Percentiles rank a stretch among this genome's conserved stretches.
Conservation (phyloP, 2,888 invertebrate species). For the Argyra leucocephala region DNA sequence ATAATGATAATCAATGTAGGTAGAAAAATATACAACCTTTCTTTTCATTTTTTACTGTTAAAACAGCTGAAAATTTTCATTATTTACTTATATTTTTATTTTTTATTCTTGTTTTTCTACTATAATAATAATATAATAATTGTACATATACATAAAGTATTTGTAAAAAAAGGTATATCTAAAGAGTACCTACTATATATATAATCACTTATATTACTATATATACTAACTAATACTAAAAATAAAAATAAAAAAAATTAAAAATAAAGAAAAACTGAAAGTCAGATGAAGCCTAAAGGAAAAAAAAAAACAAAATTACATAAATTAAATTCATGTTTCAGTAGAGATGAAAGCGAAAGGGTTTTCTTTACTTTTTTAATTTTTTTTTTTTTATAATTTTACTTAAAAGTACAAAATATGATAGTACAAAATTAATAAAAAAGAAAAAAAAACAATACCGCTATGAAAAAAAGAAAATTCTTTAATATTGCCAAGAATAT, state of each 20-base stretch:
- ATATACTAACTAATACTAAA: not conserved
- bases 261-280: not conserved
- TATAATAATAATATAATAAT: too few species aligned
- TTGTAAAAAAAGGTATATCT: not conserved
- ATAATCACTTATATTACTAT: too few species aligned
- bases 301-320: not conserved
- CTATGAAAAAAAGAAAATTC: too few species aligned
- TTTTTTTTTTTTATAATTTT: not conserved
- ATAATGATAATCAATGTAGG: not conserved
- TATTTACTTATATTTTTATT: not conserved
- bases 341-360: not conserved
- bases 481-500: too few species aligned
- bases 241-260: not conserved
- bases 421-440: too few species aligned
- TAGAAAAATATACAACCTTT: not conserved
- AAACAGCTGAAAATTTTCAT: not conserved
- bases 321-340: constrained; percentile 6
- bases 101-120: too few species aligned
- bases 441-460: too few species aligned
- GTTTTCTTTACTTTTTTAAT: not conserved
- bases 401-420: too few species aligned
- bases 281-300: constrained; percentile 4
- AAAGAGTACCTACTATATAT: too few species aligned
- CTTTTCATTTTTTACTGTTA: not conserved
- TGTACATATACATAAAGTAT: too few species aligned